A percentile compares a stretch with the other conserved stretches of the same genome.
Conservation (phyloP, 1,140 invertebrate species). For the Nomia melanderi region DNA sequence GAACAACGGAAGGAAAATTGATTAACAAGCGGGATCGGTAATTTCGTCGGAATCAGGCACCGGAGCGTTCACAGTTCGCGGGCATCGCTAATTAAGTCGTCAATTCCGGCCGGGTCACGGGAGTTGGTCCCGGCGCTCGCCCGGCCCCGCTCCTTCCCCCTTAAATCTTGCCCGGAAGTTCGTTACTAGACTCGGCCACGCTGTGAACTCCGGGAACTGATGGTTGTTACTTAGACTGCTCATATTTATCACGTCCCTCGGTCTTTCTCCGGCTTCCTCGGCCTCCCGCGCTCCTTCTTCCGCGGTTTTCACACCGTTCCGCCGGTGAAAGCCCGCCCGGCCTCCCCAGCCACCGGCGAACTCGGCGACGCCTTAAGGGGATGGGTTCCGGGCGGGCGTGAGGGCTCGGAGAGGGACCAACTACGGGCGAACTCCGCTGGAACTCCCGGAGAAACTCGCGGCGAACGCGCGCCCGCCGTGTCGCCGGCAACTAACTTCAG, state of each 20-base stretch:
- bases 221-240: conserved; percentile 74
- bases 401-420: conserved; percentile 24
- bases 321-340: conserved; percentile 48
- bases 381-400: conserved; percentile 37
- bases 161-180: conserved; percentile 65
- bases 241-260: conserved; percentile 73
- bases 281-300: conserved; percentile 40
- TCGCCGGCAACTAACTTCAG: conserved; percentile 76
- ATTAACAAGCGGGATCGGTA: not conserved
- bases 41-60: not conserved
- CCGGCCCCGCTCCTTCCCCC: conserved; percentile 36
- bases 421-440: conserved; percentile 50
- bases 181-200: conserved; percentile 60
- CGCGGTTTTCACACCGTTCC: conserved; percentile 65
- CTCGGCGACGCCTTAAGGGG: conserved; percentile 15
- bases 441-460: conserved; percentile 66
- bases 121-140: conserved; percentile 14
- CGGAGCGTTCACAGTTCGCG: not conserved
- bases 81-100: conserved; percentile 67
- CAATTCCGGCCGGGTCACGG: conserved; percentile 56
- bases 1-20: no score
- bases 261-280: conserved; percentile 27
- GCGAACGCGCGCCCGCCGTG: conserved; percentile 69
- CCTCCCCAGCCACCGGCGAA: conserved; percentile 23
- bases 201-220: conserved; percentile 60